phyloP scores from a whole-genome alignment of 2,113 vertebrate species.

The Phodopus roborovskii region DNA sequence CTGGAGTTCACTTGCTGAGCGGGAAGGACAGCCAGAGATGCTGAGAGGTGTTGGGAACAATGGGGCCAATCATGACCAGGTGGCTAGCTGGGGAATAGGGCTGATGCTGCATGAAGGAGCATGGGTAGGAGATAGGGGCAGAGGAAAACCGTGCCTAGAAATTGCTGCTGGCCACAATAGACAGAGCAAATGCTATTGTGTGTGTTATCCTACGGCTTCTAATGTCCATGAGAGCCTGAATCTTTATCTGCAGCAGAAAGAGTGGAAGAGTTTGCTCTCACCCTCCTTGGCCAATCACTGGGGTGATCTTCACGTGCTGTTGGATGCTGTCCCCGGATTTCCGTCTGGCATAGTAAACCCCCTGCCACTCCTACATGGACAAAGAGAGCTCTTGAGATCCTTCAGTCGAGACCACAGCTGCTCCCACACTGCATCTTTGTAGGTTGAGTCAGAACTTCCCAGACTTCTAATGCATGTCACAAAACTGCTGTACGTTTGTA shows the following conservation, averaged over 20 bases:
- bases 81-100: neutral
- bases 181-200: neutral
- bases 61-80: no score
- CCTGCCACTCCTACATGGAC: slow-evolving; percentile 95
- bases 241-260: neutral
- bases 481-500: rapidly evolving
- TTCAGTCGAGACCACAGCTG: rapidly evolving
- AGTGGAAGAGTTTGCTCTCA: slow-evolving; percentile 83
- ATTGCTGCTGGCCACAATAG: rapidly evolving
- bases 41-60: neutral
- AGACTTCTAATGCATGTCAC: neutral
- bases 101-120: neutral
- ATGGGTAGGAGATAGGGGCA: neutral
- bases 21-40: neutral
- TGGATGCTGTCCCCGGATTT: slow-evolving; percentile 96
- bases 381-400: slow-evolving; percentile 58
- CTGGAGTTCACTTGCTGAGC: neutral
- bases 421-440: neutral
- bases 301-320: slow-evolving; percentile 96
- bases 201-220: no score
- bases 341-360: slow-evolving; percentile 93
- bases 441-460: neutral
- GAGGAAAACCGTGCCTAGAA: neutral
- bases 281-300: slow-evolving; percentile 97
- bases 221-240: neutral